Conservation (phyloP, 2,797 vertebrate species). For the Enteromius argenteus region DNA sequence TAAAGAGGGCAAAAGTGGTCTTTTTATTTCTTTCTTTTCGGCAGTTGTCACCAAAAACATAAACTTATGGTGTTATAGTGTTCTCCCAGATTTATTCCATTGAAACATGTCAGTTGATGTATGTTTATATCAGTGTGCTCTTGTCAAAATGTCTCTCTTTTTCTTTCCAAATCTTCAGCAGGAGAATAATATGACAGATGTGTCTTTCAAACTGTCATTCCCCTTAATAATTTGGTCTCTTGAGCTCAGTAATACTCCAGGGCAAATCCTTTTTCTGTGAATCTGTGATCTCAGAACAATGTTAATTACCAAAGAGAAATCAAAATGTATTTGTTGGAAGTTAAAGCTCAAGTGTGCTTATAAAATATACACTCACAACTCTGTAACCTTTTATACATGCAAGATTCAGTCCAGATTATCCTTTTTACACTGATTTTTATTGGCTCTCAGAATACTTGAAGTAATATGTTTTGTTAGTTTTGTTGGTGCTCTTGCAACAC, state of each 20-base stretch:
- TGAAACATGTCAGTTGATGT: neutral
- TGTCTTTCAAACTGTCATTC: constrained; percentile 9
- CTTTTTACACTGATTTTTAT: constrained; percentile 34
- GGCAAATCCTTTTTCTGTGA: constrained; percentile 9
- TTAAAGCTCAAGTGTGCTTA: constrained; percentile 2
- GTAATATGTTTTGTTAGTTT: constrained; percentile 6
- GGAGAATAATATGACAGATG: constrained; percentile 20
- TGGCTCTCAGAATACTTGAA: constrained; percentile 14
- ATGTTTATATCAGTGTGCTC: neutral
- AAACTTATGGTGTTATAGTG: neutral
- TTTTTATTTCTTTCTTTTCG: neutral
- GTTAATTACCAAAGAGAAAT: constrained; percentile 23
- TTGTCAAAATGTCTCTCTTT: neutral
- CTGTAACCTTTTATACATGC: constrained; percentile 6
- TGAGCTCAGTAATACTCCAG: neutral
- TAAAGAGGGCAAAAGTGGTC: neutral
- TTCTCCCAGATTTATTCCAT: neutral
- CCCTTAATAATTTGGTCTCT: constrained; percentile 16
- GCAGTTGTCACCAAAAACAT: neutral
- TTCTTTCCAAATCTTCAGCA: neutral
- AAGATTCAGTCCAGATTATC: neutral
- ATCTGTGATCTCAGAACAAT: constrained; percentile 16
- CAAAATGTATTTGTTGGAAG: neutral
- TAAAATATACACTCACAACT: neutral
- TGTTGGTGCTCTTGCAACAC: neutral